Percentiles rank a stretch among this genome's conserved stretches.
Conservation (phyloP, 2,797 vertebrate species). For the Merluccius polli region DNA sequence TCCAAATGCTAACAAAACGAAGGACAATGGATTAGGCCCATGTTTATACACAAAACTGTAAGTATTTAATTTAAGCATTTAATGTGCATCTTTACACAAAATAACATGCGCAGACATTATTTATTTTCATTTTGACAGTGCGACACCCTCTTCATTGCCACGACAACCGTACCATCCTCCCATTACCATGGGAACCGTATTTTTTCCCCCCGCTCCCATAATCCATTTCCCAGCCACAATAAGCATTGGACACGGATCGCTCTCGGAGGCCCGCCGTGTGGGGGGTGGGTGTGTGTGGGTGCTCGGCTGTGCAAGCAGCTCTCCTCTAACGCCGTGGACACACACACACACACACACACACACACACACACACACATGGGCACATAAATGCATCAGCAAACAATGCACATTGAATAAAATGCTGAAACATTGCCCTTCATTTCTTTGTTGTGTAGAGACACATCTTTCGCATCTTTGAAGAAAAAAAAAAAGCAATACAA, state of each 20-base stretch:
- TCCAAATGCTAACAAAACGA: no score
- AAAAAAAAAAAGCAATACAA: not conserved
- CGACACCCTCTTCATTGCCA: slow-evolving; percentile 57
- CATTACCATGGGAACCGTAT: slow-evolving; percentile 71
- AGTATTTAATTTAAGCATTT: no score
- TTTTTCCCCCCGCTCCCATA: slow-evolving; percentile 62
- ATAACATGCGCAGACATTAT: no score
- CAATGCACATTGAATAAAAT: not conserved
- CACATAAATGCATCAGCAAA: not conserved
- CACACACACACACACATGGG: not conserved
- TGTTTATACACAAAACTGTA: no score
- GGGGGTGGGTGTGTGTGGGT: slow-evolving; percentile 29
- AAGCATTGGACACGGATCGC: slow-evolving; percentile 71
- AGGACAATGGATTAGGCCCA: no score
- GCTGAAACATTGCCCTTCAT: slow-evolving; percentile 7
- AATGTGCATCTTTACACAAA: no score
- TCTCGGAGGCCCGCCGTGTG: slow-evolving; percentile 49
- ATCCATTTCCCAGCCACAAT: slow-evolving; percentile 76
- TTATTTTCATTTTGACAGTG: no score
- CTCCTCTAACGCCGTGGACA: no score
- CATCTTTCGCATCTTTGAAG: not conserved
- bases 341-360: no score
- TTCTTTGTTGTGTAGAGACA: not conserved
- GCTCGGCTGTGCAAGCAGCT: not conserved
- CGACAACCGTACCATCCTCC: slow-evolving; percentile 58